Base-by-base conservation (phyloP, 2,888 invertebrate genomes). In the Acrobasis suavella region DNA sequence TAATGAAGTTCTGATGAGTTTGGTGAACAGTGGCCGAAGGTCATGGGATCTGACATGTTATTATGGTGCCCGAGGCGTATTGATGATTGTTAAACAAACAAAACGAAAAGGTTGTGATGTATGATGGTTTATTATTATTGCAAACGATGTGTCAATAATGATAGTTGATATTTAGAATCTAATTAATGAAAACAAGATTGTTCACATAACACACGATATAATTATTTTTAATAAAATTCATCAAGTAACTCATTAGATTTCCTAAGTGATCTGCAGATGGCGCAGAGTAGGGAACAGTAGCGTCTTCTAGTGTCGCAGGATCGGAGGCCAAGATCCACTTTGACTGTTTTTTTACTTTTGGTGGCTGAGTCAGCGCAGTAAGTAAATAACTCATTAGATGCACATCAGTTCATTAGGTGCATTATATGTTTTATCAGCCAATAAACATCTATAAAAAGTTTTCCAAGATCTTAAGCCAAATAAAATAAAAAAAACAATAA, bases 41-140 rank as follows among this genome's bases (percentile, higher is more conserved):
- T 56, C 56, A 56, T 56, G 56, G 56, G 56, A 56, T 42, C 56
- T 56, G 17, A 56, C 52, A 32, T 32, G 42, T 56, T 14, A 56
- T 56, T 17, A 56, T 42, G 16, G 10, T 12, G 32, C 32, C 14
- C n/a, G 32, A 32, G 22, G 42, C 32, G 52, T n/a, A 46, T 42
- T 56, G 42, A 56, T 22, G 56, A 42, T 42, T 17, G 46, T 56
- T 46, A 56, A 46, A 42, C 17, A 17, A 56, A 42, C 12, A 12
- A 39, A 56, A 12, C 12, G 42, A 42, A 42, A 51, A 51, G 22
- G 17, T 51, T 22, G 32, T 42, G 42, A 42, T 14, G 46, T 46
- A 32, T 52, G 14, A 32, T 51, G 32, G 14, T 7, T 52, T 52
- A n/a, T 37, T 52, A 32, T 32, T 22, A 52, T 32, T 46, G 46